Base-by-base conservation (phyloP, 2,797 vertebrate species). In the Takifugu ocellatus region DNA sequence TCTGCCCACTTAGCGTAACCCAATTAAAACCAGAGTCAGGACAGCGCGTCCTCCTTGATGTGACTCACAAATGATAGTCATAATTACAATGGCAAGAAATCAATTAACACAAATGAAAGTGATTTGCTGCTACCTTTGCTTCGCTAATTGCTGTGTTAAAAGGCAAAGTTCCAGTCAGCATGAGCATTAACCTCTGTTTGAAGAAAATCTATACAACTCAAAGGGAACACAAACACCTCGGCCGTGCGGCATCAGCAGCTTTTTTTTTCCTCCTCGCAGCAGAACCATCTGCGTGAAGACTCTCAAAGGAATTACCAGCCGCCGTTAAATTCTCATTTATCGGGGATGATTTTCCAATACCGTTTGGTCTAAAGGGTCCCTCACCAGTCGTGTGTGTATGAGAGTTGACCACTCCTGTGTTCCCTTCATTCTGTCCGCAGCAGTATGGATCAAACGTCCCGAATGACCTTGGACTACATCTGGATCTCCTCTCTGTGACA, bases 51-150 rank as follows among this genome's bases (percentile, higher is more conserved):
- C 72, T 72, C 62, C 62, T 83, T 80, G 68, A 80, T 84, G 78
- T 74, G 72, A 75, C 77, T 84, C 73, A 71, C 66, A 81, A 83
- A 79, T 85, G 79, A 87, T 87, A 78, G 68, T 90, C 78, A 89
- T 91, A 87, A 89, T 91, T 85, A 87, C 72, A 81, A 70, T 66
- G 74, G 78, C 73, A 68, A 61, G 55, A 84, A 88, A 89, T 91
- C 86, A 88, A 82, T 92, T 86, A 82, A 56, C 16, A 43, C 72
- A 76, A 89, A 79, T 84, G 59, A 77, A 81, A 78, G 72, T 76
- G 77, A 87, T 89, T 87, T 84, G 80, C 86, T 79, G 61, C 72
- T 77, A 74, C 79, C 63, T 71, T 66, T 77, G 69, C 74, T 74
- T 68, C 21, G 27, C 74, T 90, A 87, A 89, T 83, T 89, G 74